phyloP scores from a whole-genome alignment of 2,888 invertebrate species.

The Chesias legatella region DNA sequence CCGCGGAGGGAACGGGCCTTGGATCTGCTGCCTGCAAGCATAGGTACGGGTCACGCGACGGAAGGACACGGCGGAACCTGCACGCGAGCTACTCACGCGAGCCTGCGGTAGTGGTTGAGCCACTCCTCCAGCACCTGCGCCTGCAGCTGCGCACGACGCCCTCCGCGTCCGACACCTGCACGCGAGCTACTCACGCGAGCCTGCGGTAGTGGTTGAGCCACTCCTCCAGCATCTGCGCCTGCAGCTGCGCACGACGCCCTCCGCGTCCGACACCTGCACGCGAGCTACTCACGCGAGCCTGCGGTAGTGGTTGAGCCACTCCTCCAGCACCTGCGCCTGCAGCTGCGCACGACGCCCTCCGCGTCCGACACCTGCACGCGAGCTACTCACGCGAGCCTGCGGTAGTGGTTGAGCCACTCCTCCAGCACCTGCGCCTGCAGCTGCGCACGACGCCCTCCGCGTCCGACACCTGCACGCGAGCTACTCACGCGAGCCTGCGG shows the following conservation, averaged over 20 bases:
- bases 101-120: constrained; percentile 86
- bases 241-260: constrained; percentile 91
- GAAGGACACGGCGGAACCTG: neutral
- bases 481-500: constrained; percentile 85
- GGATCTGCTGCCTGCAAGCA: constrained; percentile 84
- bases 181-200: neutral
- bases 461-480: no score
- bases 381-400: no score
- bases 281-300: no score
- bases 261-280: no score
- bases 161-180: constrained; percentile 63
- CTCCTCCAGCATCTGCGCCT: constrained; percentile 90
- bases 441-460: no score
- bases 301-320: no score
- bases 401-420: no score
- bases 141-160: constrained; percentile 92
- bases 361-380: no score
- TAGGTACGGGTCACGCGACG: neutral
- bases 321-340: constrained; percentile 88
- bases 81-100: neutral
- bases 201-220: constrained; percentile 90
- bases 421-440: constrained; percentile 88
- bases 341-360: no score
- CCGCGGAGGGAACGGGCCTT: constrained; percentile 84
- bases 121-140: constrained; percentile 92